A percentile compares a stretch with the other conserved stretches of the same genome.
These are phyloP conservation scores for Melanostoma mellinum DNA, from an alignment of 2,888 invertebrate genomes.

Conservation along the genomic window DNA sequence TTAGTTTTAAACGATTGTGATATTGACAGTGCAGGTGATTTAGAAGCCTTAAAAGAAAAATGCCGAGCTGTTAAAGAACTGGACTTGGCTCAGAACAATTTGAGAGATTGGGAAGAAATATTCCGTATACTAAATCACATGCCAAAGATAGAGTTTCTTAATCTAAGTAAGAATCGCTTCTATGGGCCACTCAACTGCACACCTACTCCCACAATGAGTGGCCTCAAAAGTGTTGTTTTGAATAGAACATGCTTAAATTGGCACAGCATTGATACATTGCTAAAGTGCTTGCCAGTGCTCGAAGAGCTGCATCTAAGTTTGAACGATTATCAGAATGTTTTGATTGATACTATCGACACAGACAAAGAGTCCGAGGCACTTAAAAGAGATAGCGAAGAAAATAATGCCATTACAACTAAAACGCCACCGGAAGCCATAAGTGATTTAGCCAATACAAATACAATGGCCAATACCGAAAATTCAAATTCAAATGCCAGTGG, in stretches of 20 bases:
- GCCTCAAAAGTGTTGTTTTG: slow-evolving; percentile 90
- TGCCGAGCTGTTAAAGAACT: slow-evolving; percentile 96
- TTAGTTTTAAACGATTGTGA: slow-evolving; percentile 95
- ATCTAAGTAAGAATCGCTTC: slow-evolving; percentile 94
- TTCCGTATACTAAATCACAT: slow-evolving; percentile 93
- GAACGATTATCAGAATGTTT: slow-evolving; percentile 92
- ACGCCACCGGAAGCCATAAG: slow-evolving; percentile 37
- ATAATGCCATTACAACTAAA: slow-evolving; percentile 37
- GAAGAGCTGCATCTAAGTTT: slow-evolving; percentile 96
- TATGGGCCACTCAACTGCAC: slow-evolving; percentile 86
- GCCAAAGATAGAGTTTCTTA: slow-evolving; percentile 94
- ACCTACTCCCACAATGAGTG: slow-evolving; percentile 81
- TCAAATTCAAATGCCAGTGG: slow-evolving; percentile 12
- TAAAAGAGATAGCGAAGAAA: slow-evolving; percentile 66
- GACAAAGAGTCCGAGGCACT: slow-evolving; percentile 70
- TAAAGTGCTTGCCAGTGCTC: slow-evolving; percentile 89
- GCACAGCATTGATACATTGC: slow-evolving; percentile 90
- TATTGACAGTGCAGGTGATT: slow-evolving; percentile 94
- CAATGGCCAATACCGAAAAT: slow-evolving; percentile 22
- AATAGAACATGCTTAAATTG: slow-evolving; percentile 94
- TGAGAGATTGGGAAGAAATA: slow-evolving; percentile 95
- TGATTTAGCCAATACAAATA: slow-evolving; percentile 15
- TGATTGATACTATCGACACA: slow-evolving; percentile 83
- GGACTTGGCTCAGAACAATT: slow-evolving; percentile 95
- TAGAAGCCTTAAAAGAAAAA: slow-evolving; percentile 89